A percentile compares a stretch with the other conserved stretches of the same genome.
These are phyloP conservation scores for Teleogryllus occipitalis DNA, from an alignment of 1,140 invertebrate genomes.

Conservation along the genomic window DNA sequence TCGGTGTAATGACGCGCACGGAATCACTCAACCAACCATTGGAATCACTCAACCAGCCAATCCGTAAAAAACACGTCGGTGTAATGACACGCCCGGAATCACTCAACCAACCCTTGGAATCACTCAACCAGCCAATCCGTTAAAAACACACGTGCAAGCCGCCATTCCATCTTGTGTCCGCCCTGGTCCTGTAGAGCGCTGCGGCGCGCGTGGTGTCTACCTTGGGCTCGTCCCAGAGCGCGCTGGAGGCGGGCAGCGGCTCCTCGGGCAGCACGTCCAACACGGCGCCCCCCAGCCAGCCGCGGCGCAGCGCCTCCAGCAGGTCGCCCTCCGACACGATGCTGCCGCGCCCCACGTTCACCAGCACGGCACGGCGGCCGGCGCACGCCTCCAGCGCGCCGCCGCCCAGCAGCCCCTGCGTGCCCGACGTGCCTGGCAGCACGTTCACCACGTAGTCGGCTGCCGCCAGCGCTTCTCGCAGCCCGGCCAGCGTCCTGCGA, in stretches of 20 bases:
- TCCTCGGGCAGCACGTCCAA: slow-evolving; percentile 51
- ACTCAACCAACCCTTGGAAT: too few species aligned
- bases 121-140: too few species aligned
- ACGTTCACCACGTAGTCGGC: slow-evolving; percentile 51
- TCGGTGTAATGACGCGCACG: too few species aligned
- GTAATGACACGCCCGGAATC: too few species aligned
- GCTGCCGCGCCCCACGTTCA: slow-evolving; percentile 50
- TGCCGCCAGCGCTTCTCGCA: slow-evolving; percentile 39
- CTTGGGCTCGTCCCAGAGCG: slow-evolving; percentile 44
- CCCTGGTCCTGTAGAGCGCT: too few species aligned
- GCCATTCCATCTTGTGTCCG: too few species aligned
- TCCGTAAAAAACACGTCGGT: too few species aligned
- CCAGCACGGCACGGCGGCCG: slow-evolving; percentile 39
- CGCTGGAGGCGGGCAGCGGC: slow-evolving; percentile 42
- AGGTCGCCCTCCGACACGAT: slow-evolving; percentile 45
- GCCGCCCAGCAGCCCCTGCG: slow-evolving; percentile 41
- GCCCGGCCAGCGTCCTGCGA: slow-evolving; percentile 10
- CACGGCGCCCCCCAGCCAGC: slow-evolving; percentile 48
- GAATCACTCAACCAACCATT: too few species aligned
- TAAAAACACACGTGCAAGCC: too few species aligned
- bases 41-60: too few species aligned
- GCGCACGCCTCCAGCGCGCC: slow-evolving; percentile 38
- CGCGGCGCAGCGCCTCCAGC: slow-evolving; percentile 43
- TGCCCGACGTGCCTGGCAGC: slow-evolving; percentile 45
- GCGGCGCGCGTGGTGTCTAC: too few species aligned